Evolutionary conservation across 2,888 invertebrate genomes (phyloP), one percentile per base, ranked within the genome.

Genomic region (Coelinius sp.): DNA sequence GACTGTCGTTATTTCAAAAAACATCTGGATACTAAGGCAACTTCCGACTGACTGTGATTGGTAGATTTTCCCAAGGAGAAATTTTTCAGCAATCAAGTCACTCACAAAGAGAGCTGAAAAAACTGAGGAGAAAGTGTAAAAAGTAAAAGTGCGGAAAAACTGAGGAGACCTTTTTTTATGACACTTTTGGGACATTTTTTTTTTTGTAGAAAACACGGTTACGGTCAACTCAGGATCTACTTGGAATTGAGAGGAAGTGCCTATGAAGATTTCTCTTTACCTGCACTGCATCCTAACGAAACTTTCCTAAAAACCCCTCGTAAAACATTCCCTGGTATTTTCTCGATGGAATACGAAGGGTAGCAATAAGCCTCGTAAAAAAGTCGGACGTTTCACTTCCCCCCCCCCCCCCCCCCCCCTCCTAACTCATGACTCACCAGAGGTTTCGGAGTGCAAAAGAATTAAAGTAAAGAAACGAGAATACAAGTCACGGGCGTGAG

Each of bases 1-100:
- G 71, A 67, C 66, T 59, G 63, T 75, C 78, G 79, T 79, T 80
- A 78, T 78, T 80, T 80, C 73, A 74, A 65, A 78, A 78, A 82
- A 81, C 82, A 82, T 82, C 81, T 82, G 82, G 79, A 7, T 1
- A 20, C 12, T 17, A 24, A 22, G 10, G 20, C 20, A 5, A 77
- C 77, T 77, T 78, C 75, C 76, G 76, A 75, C 44, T 68, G 76
- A 75, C 44, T 68, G 75, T 68, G 22, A 59, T 59, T 59, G 31
- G 31, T 17, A 10, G 14, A 8, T 31, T 31, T n/a, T n/a, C n/a
- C n/a, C 20, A 22, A 38, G 20, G 41, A 63, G 38, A 63, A 63
- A n/a, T 41, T 63, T n/a, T 41, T 14, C n/a, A n/a, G 8, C 7
- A 22, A 38, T n/a, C 6, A 12, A 27, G 38, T 44, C 12, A 25